A percentile compares a stretch with the other conserved stretches of the same genome.
These are phyloP conservation scores for Phortica okadai DNA, from an alignment of 2,888 invertebrate genomes.

Conservation along the genomic window DNA sequence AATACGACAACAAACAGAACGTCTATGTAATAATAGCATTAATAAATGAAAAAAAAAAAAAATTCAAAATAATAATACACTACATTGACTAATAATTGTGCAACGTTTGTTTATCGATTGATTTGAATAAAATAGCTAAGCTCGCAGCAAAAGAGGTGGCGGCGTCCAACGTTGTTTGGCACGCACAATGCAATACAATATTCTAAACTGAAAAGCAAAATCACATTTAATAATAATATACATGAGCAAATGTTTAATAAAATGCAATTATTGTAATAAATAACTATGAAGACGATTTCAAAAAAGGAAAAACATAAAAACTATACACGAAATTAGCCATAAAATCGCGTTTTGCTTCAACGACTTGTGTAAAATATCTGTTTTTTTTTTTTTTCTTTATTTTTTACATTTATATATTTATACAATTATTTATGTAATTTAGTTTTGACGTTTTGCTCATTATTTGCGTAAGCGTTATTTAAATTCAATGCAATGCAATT, in stretches of 20 bases:
- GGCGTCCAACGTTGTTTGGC: not conserved
- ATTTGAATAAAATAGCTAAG: not conserved
- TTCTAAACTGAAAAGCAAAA: not conserved
- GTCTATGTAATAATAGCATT: conserved; percentile 50
- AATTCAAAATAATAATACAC: conserved; percentile 10
- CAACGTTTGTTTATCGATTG: not conserved
- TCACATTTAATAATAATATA: not conserved
- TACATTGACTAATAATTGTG: conserved; percentile 25
- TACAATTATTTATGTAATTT: not conserved
- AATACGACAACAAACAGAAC: conserved; percentile 34
- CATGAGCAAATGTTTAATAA: not conserved
- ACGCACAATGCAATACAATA: conserved; percentile 42
- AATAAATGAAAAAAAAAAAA: conserved; percentile 34
- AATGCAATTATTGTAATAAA: not conserved
- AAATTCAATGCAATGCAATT: not conserved
- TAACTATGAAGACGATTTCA: not conserved
- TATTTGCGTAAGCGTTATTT: not conserved
- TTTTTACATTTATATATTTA: not conserved
- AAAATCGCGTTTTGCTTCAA: not conserved
- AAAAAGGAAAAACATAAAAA: not conserved
- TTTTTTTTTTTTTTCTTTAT: conserved; percentile 2
- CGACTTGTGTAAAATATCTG: not conserved
- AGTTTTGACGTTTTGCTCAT: conserved; percentile 19
- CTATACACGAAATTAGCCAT: not conserved
- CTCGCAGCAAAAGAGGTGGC: not conserved